phyloP scores from a whole-genome alignment of 2,797 vertebrate genomes.

The Falco columbarius region DNA sequence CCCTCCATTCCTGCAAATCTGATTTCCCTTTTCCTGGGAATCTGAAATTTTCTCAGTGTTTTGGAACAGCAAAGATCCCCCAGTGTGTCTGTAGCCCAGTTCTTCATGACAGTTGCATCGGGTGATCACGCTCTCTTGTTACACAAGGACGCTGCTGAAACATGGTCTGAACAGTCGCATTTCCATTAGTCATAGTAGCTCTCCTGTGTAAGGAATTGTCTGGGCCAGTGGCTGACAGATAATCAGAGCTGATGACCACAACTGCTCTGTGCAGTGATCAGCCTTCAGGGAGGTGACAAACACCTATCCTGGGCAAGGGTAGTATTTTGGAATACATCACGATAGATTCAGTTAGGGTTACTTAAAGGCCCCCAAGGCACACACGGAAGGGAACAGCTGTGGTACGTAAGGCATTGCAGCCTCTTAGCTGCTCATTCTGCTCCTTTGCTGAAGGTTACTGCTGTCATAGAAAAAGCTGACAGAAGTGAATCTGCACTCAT shows the following conservation, averaged over 20 bases:
- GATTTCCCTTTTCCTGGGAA: neutral
- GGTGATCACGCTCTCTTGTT: rapidly evolving
- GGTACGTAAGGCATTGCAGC: neutral
- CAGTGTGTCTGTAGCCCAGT: neutral
- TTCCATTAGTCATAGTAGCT: neutral
- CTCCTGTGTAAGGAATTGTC: neutral
- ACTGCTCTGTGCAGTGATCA: neutral
- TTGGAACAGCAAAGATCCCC: neutral
- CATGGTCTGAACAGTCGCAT: neutral
- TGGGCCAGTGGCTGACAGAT: neutral
- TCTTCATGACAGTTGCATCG: rapidly evolving
- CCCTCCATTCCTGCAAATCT: neutral
- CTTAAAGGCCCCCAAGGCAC: neutral
- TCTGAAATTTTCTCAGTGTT: neutral
- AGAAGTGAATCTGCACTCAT: neutral
- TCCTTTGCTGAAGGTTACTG: neutral
- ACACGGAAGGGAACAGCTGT: neutral
- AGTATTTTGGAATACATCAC: neutral
- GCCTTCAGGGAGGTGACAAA: neutral
- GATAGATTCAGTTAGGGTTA: neutral
- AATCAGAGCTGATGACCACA: neutral
- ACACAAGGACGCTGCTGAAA: neutral
- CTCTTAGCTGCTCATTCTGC: neutral
- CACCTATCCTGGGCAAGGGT: neutral
- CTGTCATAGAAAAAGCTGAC: neutral